Evolutionary conservation across 2,113 vertebrate species (phyloP), one percentile per base, ranked within the genome.

Genomic region (Diphyllodes magnificus): DNA sequence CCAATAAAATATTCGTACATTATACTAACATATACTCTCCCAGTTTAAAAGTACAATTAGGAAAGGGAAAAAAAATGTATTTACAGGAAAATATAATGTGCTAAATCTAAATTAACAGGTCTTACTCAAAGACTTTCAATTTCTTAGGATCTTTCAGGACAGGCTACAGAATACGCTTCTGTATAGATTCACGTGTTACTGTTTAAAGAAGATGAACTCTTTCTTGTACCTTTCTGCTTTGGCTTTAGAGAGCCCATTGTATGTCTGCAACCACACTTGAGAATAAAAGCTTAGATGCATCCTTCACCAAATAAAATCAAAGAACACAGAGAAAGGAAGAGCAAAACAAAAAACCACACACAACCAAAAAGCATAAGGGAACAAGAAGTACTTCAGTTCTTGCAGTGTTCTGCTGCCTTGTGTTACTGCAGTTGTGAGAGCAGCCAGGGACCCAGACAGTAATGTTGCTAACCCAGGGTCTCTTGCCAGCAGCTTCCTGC

Each of bases 401-500:
- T 88, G 35, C 33, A 42, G 0, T 1, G 3, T 79, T 78, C 65
- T 63, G 22, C 60, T 82, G 47, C 71, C 22, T 47, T 60, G 3
- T 15, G 17, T 60, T 21, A 3, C 31, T 76, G 78, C 79, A 82
- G 17, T 61, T 80, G 57, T 45, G 56, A 79, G 40, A 45, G 40
- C 40, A 86, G 44, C 35, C 30, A 56, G 44, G 44, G 33, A 82
- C 24, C 53, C 91, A 77, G 64, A 45, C 35, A 50, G 76, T 11
- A 4, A 45, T 39, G 25, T 30, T 61, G 28, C 30, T 73, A n/a
- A 57, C 31, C 9, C 8, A 1, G 49, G 11, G 21, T 68, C 27
- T 90, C 33, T 72, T 85, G 57, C 75, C 88, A 92, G 65, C 42
- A 82, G 39, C 61, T 59, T 90, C 44, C 49, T 92, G 61, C 70